Base-by-base conservation (phyloP, 2,113 vertebrate species). In the Amia ocellicauda region DNA sequence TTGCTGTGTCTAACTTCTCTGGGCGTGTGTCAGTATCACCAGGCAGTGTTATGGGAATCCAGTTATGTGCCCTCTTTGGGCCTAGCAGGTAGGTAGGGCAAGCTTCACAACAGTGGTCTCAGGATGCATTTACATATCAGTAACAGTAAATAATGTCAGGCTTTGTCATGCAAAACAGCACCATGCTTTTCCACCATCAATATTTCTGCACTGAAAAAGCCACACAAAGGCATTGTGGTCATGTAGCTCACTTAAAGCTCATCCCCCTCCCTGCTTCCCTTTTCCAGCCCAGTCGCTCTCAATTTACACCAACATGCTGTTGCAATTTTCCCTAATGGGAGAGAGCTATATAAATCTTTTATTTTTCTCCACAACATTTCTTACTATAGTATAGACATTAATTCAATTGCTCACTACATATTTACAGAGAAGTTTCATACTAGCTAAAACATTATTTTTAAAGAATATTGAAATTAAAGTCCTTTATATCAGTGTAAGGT, bases 131-230 rank as follows among this genome's bases (percentile, higher is more conserved):
- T 76, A 74, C 77, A 83, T 76, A 69, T 76, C 69, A 77, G 69
- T 74, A 72, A 75, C 63, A 65, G 73, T 68, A 58, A 69, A 51
- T 68, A 62, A 66, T 29, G 71, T 60, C 53, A 23, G n/a, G 64
- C 69, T 77, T 82, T 84, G 77, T 84, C 27, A 80, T 77, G 74
- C 63, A 80, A 84, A 86, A 68, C 14, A 1, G 69, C 23, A 16
- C 8, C 10, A 50, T 51, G n/a, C 31, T 27, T 28, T 59, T 16
- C 4, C 13, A 19, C 2, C 20, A 10, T 17, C 52, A 40, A 4
- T 11, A 27, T 45, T 2, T 47, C 16, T 36, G 29, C 4, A n/a
- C 41, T 7, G n/a, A 3, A n/a, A 3, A 20, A 22, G 14, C 5
- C 49, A 24, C 28, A 50, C 23, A 16, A 20, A 51, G 13, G 31